Base-by-base conservation (phyloP, 2,797 vertebrate genomes). In the Macroramphosus scolopax region DNA sequence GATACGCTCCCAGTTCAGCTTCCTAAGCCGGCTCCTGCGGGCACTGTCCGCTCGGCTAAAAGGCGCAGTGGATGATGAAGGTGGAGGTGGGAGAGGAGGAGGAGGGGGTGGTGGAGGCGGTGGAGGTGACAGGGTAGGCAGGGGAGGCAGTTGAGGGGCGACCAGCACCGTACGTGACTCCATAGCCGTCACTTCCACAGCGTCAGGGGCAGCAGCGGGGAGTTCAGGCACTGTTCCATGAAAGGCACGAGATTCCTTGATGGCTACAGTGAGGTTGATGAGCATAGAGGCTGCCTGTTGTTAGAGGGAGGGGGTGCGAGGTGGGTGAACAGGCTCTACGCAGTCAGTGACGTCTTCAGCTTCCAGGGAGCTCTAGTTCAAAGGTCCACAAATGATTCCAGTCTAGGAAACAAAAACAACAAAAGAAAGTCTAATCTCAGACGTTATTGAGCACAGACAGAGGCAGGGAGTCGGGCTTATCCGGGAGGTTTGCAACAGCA, bases 1-100 rank as follows among this genome's bases (percentile, higher is more conserved):
- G 51, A 92, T 91, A 1, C 84, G 78, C 56, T 91, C 90, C 90
- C 89, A 92, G 78, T 92, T 92, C 9, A 92, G 80, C 63, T 90
- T 90, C 65, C 90, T 84, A 28, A 91, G 79, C 13, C 85, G 84
- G 44, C 89, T 88, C 25, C 72, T 75, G 0, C 78, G 72, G 16
- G 35, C 72, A 0, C 73, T 77, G 43, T 84, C 85, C 4, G 58
- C 16, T 7, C 68, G 79, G 54, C 62, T 72, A 5, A 90, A 67
- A 6, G 67, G 68, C 0, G 69, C 63, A 3, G 63, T 54, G 1
- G 51, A 40, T 4, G 58, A 17, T 0, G 33, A 20, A 1, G 74
- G 46, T 1, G 45, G 41, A 1, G 66, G 50, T 3, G 55, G 57
- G 0, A 48, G 68, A 0, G 58, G 59, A 5, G 51, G 64, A 8